Conservation (phyloP, 2,888 invertebrate species). For the Laspeyria flexula region DNA sequence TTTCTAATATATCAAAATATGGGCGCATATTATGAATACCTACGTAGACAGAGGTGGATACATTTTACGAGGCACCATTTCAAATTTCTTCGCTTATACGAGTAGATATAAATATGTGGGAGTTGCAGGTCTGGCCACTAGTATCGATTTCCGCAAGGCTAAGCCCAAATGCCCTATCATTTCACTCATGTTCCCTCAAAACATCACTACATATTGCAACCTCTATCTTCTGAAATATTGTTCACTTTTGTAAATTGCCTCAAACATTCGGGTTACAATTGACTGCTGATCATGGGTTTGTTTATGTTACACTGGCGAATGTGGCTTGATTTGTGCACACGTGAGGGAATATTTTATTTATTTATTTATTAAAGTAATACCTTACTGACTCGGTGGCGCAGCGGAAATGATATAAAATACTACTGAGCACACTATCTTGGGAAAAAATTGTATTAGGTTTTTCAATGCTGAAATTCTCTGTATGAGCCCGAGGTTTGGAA, state of each 20-base stretch:
- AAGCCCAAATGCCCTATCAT: slow-evolving; percentile 44
- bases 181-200: slow-evolving; percentile 20
- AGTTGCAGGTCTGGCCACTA: slow-evolving; percentile 53
- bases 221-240: background rate
- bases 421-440: no score
- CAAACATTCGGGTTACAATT: background rate
- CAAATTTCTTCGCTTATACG: slow-evolving; percentile 48
- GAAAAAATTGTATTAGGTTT: no score
- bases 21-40: slow-evolving; percentile 33
- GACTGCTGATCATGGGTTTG: background rate
- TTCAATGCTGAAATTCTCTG: no score
- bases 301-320: background rate
- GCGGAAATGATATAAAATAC: no score
- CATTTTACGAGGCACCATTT: slow-evolving; percentile 48
- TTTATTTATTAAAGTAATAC: no score
- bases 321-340: no score
- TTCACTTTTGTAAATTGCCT: background rate
- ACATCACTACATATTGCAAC: slow-evolving; percentile 7
- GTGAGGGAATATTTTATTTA: no score
- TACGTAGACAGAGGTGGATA: slow-evolving; percentile 39
- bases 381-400: no score
- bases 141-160: slow-evolving; percentile 59
- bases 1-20: slow-evolving; percentile 40
- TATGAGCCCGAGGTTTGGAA: no score
- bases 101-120: slow-evolving; percentile 47